Evolutionary conservation across 2,113 vertebrate genomes (phyloP), one percentile per base, ranked within the genome.

Genomic region (Dryoscopus gambensis): DNA sequence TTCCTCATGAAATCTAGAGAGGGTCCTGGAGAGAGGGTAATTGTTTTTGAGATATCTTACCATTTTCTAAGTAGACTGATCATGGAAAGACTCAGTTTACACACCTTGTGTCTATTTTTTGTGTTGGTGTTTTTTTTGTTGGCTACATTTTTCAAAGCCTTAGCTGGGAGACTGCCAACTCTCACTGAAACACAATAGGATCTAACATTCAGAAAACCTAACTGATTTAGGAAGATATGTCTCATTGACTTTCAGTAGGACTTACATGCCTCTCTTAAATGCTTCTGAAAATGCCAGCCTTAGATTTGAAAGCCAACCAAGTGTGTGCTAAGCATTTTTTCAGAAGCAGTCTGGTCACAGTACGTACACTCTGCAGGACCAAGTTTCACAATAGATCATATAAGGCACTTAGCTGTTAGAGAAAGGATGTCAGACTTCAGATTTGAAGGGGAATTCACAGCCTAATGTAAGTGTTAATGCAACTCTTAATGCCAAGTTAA

Each of bases 401-500:
- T 39, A 60, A 90, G 60, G 44, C 23, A 31, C 35, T 86, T 74
- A 78, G 31, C 56, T 84, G 31, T 47, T 64, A 60, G 64, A 37
- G 60, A 70, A 80, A 59, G 59, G 24, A 23, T 70, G 56, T 52
- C 83, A 84, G 21, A 35, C 90, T 84, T 87, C 19, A 80, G 73
- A 47, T 78, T 60, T 87, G 57, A 95, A 87, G 68, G 31, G 70
- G 44, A 78, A 74, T 42, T 62, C 52, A 52, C 20, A 86, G 42
- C 33, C 65, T 87, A 64, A 60, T 39, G 74, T 91, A 59, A 57
- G 55, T 47, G 53, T 92, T 94, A 84, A 86, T 93, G 39, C 40
- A 88, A 70, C 68, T 84, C 88, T 80, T 95, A 86, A 94, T 88
- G 44, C 73, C 33, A 46, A 75, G 85, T 71, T 93, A 87, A 96